A percentile compares a stretch with the other conserved stretches of the same genome.
Conservation (phyloP, 2,113 vertebrate genomes). For the Hypanus sabinus region DNA sequence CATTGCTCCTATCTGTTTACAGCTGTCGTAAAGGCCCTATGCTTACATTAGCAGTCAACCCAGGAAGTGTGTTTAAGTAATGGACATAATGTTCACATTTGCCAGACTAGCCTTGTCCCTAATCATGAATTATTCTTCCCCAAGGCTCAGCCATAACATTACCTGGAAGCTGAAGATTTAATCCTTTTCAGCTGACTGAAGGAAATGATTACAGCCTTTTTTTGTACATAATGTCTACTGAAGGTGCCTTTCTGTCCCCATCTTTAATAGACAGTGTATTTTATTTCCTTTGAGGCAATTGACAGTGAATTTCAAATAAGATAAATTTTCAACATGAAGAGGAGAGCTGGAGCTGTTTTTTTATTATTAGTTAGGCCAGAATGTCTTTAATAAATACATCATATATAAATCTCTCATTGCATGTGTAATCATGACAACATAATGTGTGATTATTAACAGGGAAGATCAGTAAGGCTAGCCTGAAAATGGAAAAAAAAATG, state of each 20-base stretch:
- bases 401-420: not conserved
- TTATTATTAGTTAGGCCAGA: conserved; percentile 59
- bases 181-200: conserved; percentile 84
- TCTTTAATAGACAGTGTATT: conserved; percentile 77
- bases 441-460: not conserved
- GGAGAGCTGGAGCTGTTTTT: conserved; percentile 62
- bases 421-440: not conserved
- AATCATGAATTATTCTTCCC: conserved; percentile 86
- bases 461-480: not conserved
- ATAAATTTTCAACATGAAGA: conserved; percentile 72
- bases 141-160: conserved; percentile 79
- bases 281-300: conserved; percentile 74
- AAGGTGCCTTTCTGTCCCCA: conserved; percentile 80
- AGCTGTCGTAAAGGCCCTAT: conserved; percentile 59
- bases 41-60: conserved; percentile 81
- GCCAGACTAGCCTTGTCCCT: conserved; percentile 75
- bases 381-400: not conserved
- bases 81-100: conserved; percentile 83
- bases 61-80: conserved; percentile 85
- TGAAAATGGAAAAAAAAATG: not conserved
- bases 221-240: conserved; percentile 73
- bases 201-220: conserved; percentile 84
- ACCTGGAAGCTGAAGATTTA: conserved; percentile 81
- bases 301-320: conserved; percentile 69
- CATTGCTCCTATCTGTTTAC: conserved; percentile 66